phyloP scores from a whole-genome alignment of 2,113 vertebrate species.

The Naja naja region DNA sequence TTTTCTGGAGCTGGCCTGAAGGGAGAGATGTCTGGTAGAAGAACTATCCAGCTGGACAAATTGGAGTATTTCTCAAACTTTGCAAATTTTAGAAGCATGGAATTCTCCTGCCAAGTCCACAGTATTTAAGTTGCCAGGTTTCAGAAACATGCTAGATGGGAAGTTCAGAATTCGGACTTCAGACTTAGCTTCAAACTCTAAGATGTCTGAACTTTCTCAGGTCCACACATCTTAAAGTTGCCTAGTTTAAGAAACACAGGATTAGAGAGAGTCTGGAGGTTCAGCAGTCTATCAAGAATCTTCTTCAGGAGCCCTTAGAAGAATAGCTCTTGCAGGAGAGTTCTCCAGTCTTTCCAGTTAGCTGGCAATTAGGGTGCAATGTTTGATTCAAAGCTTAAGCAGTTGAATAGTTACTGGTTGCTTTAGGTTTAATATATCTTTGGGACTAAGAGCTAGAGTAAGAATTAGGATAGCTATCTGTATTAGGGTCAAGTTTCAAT shows the following conservation, averaged over 20 bases:
- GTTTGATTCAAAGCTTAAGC: background rate
- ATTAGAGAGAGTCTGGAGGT: background rate
- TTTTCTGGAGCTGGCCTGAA: background rate
- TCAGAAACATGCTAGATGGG: background rate
- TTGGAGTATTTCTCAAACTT: background rate
- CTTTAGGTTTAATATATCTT: background rate
- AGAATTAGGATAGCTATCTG: background rate
- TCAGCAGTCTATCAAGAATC: background rate
- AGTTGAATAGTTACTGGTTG: background rate
- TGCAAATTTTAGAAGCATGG: background rate
- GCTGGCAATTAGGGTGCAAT: background rate
- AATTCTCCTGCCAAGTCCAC: background rate
- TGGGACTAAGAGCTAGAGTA: background rate
- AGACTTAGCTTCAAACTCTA: background rate
- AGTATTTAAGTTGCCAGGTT: background rate
- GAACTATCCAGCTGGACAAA: background rate
- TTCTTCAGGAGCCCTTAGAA: background rate
- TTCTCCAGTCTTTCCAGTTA: background rate
- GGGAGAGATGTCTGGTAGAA: background rate
- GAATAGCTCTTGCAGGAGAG: background rate
- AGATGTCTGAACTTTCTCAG: background rate
- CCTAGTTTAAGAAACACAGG: background rate
- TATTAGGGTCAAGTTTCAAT: background rate
- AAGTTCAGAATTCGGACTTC: background rate
- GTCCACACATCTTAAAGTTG: background rate